Percentiles rank a stretch among this genome's conserved stretches.
phyloP scores from a whole-genome alignment of 2,797 vertebrate genomes.

The Furcifer pardalis region DNA sequence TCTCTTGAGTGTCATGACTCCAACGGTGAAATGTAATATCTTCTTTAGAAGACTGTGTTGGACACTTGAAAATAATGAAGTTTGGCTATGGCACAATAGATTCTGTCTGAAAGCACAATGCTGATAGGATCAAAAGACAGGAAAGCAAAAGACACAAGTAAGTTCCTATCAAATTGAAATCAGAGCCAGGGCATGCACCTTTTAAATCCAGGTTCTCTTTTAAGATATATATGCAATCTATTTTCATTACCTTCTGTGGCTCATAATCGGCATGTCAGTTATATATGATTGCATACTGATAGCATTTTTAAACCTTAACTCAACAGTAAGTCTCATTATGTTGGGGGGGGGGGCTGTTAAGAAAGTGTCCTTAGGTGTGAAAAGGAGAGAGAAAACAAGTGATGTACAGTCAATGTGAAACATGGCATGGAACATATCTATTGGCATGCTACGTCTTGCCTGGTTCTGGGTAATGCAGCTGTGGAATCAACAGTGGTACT shows the following conservation, averaged over 20 bases:
- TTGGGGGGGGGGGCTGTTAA: not conserved
- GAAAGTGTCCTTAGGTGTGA: not conserved
- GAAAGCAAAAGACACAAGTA: constrained; percentile 23
- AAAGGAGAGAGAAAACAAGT: not conserved
- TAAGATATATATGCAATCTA: not conserved
- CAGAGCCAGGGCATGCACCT: not conserved
- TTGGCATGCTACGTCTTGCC: no score
- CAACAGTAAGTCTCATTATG: not conserved
- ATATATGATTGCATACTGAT: not conserved
- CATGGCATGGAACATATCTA: no score
- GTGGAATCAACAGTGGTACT: no score
- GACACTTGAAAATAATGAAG: constrained; percentile 48
- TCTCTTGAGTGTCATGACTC: constrained; percentile 23
- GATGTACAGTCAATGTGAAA: no score
- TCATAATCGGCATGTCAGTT: not conserved
- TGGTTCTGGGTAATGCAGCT: no score
- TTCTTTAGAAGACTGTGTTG: constrained; percentile 30
- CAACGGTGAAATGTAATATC: constrained; percentile 42
- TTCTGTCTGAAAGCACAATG: constrained; percentile 38
- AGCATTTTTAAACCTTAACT: not conserved
- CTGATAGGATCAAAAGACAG: constrained; percentile 21
- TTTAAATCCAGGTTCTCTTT: not conserved
- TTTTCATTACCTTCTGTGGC: not conserved
- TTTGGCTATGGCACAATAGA: constrained; percentile 32
- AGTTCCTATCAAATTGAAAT: constrained; percentile 46